phyloP scores from a whole-genome alignment of 2,113 vertebrate species.

The Pandion haliaetus region DNA sequence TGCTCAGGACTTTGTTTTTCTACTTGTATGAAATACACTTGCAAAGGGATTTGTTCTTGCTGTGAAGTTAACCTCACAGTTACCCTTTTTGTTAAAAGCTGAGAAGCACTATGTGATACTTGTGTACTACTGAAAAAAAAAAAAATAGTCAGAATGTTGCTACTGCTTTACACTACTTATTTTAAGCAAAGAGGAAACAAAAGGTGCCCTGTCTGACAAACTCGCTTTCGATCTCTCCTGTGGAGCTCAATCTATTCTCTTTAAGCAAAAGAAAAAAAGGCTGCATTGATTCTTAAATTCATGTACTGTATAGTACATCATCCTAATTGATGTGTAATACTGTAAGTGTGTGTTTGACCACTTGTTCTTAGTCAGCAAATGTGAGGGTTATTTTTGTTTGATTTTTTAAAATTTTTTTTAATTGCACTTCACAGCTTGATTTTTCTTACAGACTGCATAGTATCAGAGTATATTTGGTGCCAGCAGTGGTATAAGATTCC shows the following conservation, averaged over 20 bases:
- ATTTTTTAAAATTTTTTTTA: neutral
- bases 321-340: neutral
- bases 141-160: neutral
- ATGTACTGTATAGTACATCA: accelerated
- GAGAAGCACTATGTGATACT: neutral
- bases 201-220: neutral
- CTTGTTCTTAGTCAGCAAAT: neutral
- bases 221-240: neutral
- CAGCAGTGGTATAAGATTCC: neutral
- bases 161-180: neutral
- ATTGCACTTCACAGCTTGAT: neutral
- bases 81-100: neutral
- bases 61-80: neutral
- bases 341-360: neutral
- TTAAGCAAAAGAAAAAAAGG: neutral
- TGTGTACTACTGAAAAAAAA: neutral
- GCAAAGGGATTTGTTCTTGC: neutral
- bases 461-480: neutral
- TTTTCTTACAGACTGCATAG: neutral
- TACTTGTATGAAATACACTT: neutral
- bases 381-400: neutral
- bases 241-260: neutral
- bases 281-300: neutral
- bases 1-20: neutral
- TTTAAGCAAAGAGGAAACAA: slow-evolving; percentile 11